Conservation (phyloP, 2,113 vertebrate species). For the Phalacrocorax carbo region DNA sequence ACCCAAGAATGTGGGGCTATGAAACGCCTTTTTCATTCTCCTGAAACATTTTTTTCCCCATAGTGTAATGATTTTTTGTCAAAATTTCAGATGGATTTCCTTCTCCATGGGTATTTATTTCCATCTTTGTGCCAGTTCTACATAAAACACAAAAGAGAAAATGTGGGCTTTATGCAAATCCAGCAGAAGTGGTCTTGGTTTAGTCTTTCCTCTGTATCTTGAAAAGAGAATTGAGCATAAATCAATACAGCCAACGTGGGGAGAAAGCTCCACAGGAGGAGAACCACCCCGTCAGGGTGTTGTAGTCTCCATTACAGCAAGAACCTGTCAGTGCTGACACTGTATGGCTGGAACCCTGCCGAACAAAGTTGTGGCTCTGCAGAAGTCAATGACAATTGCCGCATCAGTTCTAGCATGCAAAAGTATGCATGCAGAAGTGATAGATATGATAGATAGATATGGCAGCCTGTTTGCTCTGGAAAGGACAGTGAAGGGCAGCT, state of each 20-base stretch:
- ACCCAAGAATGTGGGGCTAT: neutral
- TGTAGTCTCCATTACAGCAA: neutral
- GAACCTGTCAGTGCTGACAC: neutral
- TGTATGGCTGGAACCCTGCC: neutral
- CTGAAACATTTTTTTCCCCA: neutral
- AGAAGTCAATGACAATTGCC: neutral
- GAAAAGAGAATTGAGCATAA: neutral
- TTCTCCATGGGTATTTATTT: neutral
- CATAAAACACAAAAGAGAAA: neutral
- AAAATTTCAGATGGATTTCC: neutral
- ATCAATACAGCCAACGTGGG: neutral
- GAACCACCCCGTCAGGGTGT: neutral
- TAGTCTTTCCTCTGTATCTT: neutral
- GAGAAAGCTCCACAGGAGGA: neutral
- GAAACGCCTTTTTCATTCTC: neutral
- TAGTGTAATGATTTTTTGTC: neutral
- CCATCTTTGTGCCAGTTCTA: neutral
- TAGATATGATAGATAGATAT: too few species aligned
- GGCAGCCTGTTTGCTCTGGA: neutral
- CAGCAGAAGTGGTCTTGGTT: neutral
- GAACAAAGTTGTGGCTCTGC: neutral
- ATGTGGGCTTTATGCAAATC: neutral
- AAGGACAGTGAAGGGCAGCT: neutral
- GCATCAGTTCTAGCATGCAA: neutral
- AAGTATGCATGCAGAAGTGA: accelerated